phyloP scores from a whole-genome alignment of 1,140 invertebrate genomes.

The Thaumatotibia leucotreta region DNA sequence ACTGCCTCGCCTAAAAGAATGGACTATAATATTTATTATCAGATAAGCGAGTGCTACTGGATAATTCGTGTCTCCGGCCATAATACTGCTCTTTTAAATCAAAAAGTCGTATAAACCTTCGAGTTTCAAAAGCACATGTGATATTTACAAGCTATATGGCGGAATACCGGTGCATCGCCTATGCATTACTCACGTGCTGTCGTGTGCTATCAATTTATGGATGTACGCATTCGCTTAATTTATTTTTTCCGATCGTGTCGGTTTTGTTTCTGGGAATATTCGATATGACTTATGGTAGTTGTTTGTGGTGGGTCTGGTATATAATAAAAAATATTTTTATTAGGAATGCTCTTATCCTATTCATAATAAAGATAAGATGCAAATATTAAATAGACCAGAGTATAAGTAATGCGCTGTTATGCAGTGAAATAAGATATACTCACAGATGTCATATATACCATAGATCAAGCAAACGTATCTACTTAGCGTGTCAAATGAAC shows the following conservation, averaged over 20 bases:
- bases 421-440: too few relatives aligned
- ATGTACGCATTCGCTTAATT: constrained; percentile 34
- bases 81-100: constrained; percentile 35
- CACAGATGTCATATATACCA: too few relatives aligned
- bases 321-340: background rate
- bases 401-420: too few relatives aligned
- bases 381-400: too few relatives aligned
- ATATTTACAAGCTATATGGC: background rate
- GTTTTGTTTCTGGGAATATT: constrained; percentile 36
- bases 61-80: constrained; percentile 62
- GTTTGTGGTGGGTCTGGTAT: constrained; percentile 2
- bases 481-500: too few relatives aligned
- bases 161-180: constrained; percentile 45
- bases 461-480: too few relatives aligned
- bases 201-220: constrained; percentile 53
- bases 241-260: constrained; percentile 42
- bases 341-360: constrained; percentile 17
- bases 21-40: constrained; percentile 74
- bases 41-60: constrained; percentile 69
- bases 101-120: background rate
- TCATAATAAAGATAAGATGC: too few relatives aligned
- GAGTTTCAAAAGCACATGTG: background rate
- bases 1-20: constrained; percentile 72
- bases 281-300: background rate
- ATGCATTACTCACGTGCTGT: constrained; percentile 63